Evolutionary conservation across 2,113 vertebrate genomes (phyloP), one percentile per base, ranked within the genome.

Genomic region (Candoia aspera): DNA sequence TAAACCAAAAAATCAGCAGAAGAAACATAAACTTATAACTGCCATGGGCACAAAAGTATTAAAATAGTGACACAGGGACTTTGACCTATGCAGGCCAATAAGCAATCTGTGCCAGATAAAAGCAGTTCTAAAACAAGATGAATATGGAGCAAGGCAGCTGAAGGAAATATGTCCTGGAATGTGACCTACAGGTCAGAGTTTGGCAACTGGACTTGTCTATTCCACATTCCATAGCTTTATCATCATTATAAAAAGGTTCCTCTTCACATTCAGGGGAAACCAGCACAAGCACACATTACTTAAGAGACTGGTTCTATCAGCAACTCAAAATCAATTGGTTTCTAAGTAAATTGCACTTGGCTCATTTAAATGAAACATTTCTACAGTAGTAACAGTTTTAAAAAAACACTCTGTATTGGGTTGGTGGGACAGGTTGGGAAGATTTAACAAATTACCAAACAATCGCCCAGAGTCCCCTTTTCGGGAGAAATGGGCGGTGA

Each of bases 121-220:
- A 86, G 54, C 26, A 4, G 29, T 86, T 33, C 21, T 68, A 42
- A 73, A 42, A 73, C 37, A 6, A 92, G 53, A 94, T 13, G 21
- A 73, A 59, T 46, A 49, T 26, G 21, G 15, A 57, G 15, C 33
- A 21, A 49, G 88, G 58, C 86, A 89, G 42, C 49, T 37, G 90
- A 94, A 95, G 90, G 58, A 94, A 93, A 55, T 84, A 87, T 0
- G 0, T 13, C 57, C 62, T 73, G 92, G 87, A 0, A 5, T 68
- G 73, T 94, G 90, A 90, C 12, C 0, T 0, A 0, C 17, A 88
- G 90, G 60, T 93, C 53, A 1, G 29, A 91, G 59, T n/a, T 90
- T 88, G 90, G 94, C 93, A 96, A 92, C 53, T 92, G 85, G 93
- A 94, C 93, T 94, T 79, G 0, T 94, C 96, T 90, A 88, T 88